Percentiles rank a stretch among this genome's conserved stretches.
These are phyloP conservation scores for Seriola rivoliana DNA, from an alignment of 2,113 vertebrate genomes.

Conservation along the genomic window DNA sequence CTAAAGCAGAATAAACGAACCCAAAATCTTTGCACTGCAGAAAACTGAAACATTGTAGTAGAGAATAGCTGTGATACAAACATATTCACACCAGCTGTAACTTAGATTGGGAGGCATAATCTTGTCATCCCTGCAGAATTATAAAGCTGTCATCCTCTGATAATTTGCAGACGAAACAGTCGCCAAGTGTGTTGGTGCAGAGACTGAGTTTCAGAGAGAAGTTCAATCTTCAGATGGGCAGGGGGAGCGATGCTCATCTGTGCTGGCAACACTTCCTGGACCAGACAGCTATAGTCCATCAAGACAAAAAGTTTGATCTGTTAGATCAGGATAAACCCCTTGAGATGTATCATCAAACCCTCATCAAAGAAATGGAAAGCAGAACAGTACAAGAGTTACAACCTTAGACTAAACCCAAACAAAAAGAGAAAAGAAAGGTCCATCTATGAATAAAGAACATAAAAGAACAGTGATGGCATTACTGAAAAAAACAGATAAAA, in stretches of 20 bases:
- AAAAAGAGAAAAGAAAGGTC: too few species aligned
- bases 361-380: too few species aligned
- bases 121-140: constrained; percentile 53
- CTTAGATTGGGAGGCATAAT: constrained; percentile 15
- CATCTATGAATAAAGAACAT: too few species aligned
- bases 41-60: constrained; percentile 10
- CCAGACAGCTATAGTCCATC: constrained; percentile 50
- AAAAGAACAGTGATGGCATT: too few species aligned
- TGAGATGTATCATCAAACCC: too few species aligned
- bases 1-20: neutral
- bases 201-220: constrained; percentile 45
- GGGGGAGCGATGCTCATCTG: constrained; percentile 32
- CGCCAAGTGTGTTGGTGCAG: constrained; percentile 35
- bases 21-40: neutral
- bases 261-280: constrained; percentile 33
- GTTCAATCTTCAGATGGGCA: constrained; percentile 10
- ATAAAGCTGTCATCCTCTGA: constrained; percentile 31
- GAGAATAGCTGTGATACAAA: constrained; percentile 13
- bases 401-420: too few species aligned
- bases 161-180: constrained; percentile 46
- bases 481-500: too few species aligned
- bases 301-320: neutral
- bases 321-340: too few species aligned
- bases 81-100: neutral
- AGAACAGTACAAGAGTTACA: too few species aligned